Percentiles rank a stretch among this genome's conserved stretches.
These are phyloP conservation scores for Gambelia wislizenii DNA, from an alignment of 2,797 vertebrate genomes.

Conservation along the genomic window DNA sequence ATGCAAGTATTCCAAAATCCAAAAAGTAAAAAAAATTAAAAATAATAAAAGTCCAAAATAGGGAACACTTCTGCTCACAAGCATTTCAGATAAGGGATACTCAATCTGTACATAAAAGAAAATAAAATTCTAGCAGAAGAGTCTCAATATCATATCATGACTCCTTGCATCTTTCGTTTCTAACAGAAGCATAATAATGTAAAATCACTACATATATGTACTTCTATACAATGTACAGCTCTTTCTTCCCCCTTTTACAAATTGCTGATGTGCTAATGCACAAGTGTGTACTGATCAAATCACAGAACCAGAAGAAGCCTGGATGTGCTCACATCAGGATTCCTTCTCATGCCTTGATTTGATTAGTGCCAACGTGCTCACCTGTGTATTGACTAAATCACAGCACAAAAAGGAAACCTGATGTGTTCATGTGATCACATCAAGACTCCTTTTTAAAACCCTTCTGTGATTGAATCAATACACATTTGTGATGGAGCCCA, in stretches of 20 bases:
- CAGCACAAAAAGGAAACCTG: background rate
- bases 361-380: background rate
- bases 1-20: too few species aligned
- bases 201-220: background rate
- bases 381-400: background rate
- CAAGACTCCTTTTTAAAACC: background rate
- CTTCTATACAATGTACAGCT: background rate
- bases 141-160: background rate
- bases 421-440: background rate
- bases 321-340: background rate
- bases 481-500: background rate
- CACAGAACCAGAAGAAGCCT: background rate
- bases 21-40: too few species aligned
- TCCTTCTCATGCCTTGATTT: background rate
- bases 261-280: background rate
- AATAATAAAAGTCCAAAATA: too few species aligned
- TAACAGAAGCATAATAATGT: background rate
- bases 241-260: background rate
- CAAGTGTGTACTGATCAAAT: background rate
- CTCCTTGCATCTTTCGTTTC: background rate
- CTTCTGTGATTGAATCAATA: background rate
- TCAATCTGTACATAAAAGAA: too few species aligned
- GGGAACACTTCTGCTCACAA: too few species aligned
- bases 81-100: too few species aligned
- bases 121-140: background rate